Conservation (phyloP, 53 echinoderm and acorn worm species). For the Temnopleurus reevesii region DNA sequence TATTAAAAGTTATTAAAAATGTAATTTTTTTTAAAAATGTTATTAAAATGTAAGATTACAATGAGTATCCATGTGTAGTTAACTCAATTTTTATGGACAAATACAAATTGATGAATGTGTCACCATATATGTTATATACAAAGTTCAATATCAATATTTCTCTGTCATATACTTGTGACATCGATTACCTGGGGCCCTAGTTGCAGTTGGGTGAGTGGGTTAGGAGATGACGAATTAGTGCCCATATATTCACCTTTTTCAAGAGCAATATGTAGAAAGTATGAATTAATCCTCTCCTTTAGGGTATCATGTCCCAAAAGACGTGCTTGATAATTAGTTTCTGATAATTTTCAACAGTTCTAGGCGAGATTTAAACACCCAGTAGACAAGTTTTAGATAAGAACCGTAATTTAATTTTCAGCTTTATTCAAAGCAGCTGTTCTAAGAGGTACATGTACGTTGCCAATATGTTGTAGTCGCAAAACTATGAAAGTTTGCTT, state of each 20-base stretch:
- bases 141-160: too few relatives aligned
- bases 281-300: background rate
- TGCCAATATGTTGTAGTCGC: background rate
- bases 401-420: slow-evolving; percentile 19
- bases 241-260: background rate
- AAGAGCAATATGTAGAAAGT: background rate
- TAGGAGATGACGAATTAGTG: background rate
- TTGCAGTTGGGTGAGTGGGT: background rate
- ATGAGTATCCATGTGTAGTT: too few relatives aligned
- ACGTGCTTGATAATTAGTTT: slow-evolving; percentile 29
- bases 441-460: background rate
- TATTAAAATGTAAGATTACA: too few relatives aligned
- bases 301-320: background rate
- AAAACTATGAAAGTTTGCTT: slow-evolving; percentile 6
- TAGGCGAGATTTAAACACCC: background rate
- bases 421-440: slow-evolving; percentile 14
- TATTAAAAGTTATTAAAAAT: too few relatives aligned
- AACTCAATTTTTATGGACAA: too few relatives aligned
- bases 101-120: too few relatives aligned
- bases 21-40: too few relatives aligned
- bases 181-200: background rate
- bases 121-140: too few relatives aligned
- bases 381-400: slow-evolving; percentile 30
- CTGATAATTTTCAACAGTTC: slow-evolving; percentile 15
- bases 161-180: background rate